Evolutionary conservation across 2,113 vertebrate species (phyloP).

Genomic region (Oostethus manadensis): DNA sequence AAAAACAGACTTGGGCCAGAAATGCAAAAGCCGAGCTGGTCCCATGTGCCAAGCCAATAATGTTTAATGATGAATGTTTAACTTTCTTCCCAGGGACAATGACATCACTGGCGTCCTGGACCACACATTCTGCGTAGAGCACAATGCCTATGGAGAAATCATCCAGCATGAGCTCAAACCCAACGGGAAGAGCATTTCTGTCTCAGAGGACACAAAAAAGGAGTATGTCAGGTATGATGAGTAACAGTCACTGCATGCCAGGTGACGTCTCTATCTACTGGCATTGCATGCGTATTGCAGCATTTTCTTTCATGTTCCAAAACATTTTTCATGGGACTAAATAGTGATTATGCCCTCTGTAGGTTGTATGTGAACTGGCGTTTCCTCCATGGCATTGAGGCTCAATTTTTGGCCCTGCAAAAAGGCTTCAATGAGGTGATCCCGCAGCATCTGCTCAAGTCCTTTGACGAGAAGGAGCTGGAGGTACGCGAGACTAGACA

Average conservation of each 20-base stretch:
- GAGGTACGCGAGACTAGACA: constrained; percentile 73
- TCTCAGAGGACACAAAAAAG: constrained; percentile 96
- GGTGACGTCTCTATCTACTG: too few species aligned
- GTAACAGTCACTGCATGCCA: too few species aligned
- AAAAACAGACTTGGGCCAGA: too few species aligned
- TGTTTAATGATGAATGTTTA: not conserved
- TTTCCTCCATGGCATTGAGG: constrained; percentile 96
- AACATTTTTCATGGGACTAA: not conserved
- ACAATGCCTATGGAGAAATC: constrained; percentile 96
- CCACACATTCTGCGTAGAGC: constrained; percentile 97
- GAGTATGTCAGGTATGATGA: constrained; percentile 83
- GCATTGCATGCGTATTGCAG: not conserved
- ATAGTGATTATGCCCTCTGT: not conserved
- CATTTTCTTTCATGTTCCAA: not conserved
- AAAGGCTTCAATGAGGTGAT: constrained; percentile 99
- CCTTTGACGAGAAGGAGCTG: constrained; percentile 97
- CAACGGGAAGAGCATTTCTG: constrained; percentile 90
- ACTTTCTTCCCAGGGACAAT: constrained; percentile 77
- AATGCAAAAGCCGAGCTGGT: too few species aligned
- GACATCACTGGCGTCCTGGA: constrained; percentile 97
- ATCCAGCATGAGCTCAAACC: constrained; percentile 98
- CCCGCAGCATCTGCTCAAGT: constrained; percentile 95
- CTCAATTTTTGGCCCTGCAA: constrained; percentile 96
- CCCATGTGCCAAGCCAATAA: not conserved
- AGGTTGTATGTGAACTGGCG: constrained; percentile 97